Evolutionary conservation across 2,888 invertebrate species (phyloP).

Genomic region (Antheraea yamamai): DNA sequence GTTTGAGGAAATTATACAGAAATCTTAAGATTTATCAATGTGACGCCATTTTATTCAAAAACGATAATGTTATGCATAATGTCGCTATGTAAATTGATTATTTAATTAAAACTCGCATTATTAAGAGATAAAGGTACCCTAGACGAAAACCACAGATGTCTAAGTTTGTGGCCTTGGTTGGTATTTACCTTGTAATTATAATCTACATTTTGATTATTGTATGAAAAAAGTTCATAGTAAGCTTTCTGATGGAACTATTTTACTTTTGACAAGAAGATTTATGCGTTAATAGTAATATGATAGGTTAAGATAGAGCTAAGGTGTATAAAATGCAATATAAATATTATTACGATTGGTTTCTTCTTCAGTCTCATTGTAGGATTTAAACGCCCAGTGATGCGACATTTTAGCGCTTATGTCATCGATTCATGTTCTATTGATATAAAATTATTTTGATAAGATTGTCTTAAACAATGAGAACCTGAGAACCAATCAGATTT

Average conservation of each 20-base stretch:
- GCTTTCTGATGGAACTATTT: background rate
- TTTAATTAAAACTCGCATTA: background rate
- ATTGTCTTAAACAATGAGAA: too few relatives aligned
- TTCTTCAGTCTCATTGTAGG: background rate
- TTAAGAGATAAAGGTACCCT: background rate
- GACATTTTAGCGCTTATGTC: background rate
- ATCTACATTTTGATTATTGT: background rate
- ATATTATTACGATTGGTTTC: too few relatives aligned
- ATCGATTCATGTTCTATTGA: background rate
- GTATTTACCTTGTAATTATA: background rate
- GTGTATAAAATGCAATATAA: background rate
- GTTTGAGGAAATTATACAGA: conserved; percentile 3
- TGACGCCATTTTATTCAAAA: background rate
- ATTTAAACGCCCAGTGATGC: background rate
- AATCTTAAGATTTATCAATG: background rate
- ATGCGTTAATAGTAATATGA: too few relatives aligned
- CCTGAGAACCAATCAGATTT: too few relatives aligned
- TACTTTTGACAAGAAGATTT: background rate
- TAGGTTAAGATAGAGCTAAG: background rate
- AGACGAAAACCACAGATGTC: background rate
- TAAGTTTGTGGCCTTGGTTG: background rate
- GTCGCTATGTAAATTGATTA: background rate
- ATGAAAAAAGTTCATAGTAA: background rate
- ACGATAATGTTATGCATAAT: background rate
- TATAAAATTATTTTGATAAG: background rate